phyloP scores from a whole-genome alignment of 2,113 vertebrate species.

The Cephalopholis sonnerati region DNA sequence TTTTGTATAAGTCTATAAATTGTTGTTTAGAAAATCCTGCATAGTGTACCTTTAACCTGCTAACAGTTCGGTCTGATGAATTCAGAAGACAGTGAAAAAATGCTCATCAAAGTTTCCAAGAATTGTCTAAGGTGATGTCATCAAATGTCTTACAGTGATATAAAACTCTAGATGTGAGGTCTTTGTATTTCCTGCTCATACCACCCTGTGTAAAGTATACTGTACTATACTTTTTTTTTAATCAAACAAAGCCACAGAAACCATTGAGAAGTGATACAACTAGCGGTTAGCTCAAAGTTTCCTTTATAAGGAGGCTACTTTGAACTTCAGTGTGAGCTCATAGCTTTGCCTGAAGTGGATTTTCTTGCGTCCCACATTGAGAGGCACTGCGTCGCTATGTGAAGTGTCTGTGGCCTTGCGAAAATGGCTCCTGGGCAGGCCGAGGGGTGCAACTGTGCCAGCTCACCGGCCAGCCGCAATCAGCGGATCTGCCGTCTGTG shows the following conservation, averaged over 20 bases:
- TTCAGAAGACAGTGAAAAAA: neutral
- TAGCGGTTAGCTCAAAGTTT: neutral
- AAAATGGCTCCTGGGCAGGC: slow-evolving; percentile 22
- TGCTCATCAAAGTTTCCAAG: too few species aligned
- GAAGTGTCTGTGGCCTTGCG: slow-evolving; percentile 26
- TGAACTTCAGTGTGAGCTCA: slow-evolving; percentile 18
- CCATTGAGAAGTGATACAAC: slow-evolving; percentile 2
- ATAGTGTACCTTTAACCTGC: too few species aligned
- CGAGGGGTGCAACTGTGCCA: slow-evolving; percentile 14
- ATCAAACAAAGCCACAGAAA: neutral
- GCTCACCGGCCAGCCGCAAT: slow-evolving; percentile 12
- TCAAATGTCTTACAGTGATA: too few species aligned
- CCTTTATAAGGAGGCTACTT: neutral
- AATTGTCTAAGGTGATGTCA: neutral
- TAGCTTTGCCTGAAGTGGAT: neutral
- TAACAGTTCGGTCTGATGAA: neutral
- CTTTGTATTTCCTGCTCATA: neutral
- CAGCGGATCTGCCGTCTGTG: neutral
- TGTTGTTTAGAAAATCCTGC: too few species aligned
- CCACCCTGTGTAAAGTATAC: neutral
- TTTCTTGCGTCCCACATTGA: neutral
- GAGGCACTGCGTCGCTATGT: slow-evolving; percentile 16
- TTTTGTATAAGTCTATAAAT: too few species aligned
- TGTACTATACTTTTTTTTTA: neutral
- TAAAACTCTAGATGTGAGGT: too few species aligned